phyloP scores from a whole-genome alignment of 2,113 vertebrate species.

The Colossoma macropomum region DNA sequence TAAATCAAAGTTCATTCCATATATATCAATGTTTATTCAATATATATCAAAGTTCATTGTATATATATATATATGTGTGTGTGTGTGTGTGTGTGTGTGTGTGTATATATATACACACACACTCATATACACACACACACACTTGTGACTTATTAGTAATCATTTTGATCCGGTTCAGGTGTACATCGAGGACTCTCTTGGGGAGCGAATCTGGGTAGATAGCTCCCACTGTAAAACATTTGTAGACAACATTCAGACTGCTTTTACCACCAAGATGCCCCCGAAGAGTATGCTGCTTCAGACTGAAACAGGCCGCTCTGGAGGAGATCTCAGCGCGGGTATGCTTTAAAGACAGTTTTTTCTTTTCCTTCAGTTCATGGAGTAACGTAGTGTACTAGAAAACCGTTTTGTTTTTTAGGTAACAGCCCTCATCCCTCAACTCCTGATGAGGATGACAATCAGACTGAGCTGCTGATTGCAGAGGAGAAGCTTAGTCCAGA shows the following conservation, averaged over 20 bases:
- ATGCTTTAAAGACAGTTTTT: neutral
- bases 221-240: conserved; percentile 95
- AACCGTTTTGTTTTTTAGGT: conserved; percentile 72
- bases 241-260: conserved; percentile 97
- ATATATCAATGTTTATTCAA: too few relatives aligned
- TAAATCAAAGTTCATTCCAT: too few relatives aligned
- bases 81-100: too few relatives aligned
- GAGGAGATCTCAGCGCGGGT: conserved; percentile 96
- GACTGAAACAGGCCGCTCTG: conserved; percentile 84
- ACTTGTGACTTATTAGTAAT: neutral
- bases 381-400: neutral
- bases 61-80: too few relatives aligned
- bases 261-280: conserved; percentile 94
- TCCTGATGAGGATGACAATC: conserved; percentile 95
- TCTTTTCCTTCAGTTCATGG: neutral
- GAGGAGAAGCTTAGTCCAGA: conserved; percentile 98
- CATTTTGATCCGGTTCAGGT: conserved; percentile 76
- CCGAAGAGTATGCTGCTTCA: conserved; percentile 94
- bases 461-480: conserved; percentile 92
- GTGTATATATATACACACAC: too few relatives aligned
- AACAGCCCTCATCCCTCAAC: conserved; percentile 96
- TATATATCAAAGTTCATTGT: too few relatives aligned
- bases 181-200: conserved; percentile 96
- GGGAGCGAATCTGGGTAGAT: conserved; percentile 98
- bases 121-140: too few relatives aligned